These are phyloP conservation scores for Chloroclystis v-ata DNA, from an alignment of 2,888 invertebrate species.

Conservation along the genomic window DNA sequence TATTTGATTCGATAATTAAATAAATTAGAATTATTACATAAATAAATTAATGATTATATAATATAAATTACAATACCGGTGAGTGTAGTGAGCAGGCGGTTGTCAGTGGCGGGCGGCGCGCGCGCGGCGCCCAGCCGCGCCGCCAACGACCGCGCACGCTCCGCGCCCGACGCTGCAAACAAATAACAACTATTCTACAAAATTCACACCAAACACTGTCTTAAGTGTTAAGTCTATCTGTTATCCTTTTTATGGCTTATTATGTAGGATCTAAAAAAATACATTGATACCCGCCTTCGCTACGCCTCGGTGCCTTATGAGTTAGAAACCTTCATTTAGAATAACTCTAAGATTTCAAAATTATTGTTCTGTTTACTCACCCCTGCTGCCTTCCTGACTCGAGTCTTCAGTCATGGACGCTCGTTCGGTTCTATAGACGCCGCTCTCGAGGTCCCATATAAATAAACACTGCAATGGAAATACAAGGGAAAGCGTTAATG, in stretches of 20 bases:
- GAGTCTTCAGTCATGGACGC: constrained; percentile 71
- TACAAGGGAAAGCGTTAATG: neutral
- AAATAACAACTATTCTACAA: neutral
- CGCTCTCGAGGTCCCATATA: constrained; percentile 71
- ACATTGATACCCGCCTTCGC: too few species aligned
- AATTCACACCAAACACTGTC: too few species aligned
- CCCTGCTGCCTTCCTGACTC: constrained; percentile 66
- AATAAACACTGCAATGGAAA: constrained; percentile 68
- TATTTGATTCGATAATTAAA: too few species aligned
- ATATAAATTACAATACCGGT: too few species aligned
- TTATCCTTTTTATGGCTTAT: too few species aligned
- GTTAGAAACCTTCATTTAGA: too few species aligned
- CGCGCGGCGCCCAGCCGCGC: constrained; percentile 59
- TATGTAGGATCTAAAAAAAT: too few species aligned
- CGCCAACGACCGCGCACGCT: constrained; percentile 64
- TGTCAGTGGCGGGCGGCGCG: constrained; percentile 62
- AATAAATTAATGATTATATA: too few species aligned
- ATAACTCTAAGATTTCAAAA: neutral
- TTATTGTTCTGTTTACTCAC: constrained; percentile 35
- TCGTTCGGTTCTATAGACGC: constrained; percentile 67
- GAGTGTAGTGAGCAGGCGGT: constrained; percentile 64
- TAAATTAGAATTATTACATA: too few species aligned
- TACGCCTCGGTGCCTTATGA: too few species aligned
- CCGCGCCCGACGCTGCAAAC: constrained; percentile 60
- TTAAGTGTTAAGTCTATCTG: too few species aligned